These are phyloP conservation scores for Aleiodes leptofemur DNA, from an alignment of 2,888 invertebrate genomes.

Conservation along the genomic window DNA sequence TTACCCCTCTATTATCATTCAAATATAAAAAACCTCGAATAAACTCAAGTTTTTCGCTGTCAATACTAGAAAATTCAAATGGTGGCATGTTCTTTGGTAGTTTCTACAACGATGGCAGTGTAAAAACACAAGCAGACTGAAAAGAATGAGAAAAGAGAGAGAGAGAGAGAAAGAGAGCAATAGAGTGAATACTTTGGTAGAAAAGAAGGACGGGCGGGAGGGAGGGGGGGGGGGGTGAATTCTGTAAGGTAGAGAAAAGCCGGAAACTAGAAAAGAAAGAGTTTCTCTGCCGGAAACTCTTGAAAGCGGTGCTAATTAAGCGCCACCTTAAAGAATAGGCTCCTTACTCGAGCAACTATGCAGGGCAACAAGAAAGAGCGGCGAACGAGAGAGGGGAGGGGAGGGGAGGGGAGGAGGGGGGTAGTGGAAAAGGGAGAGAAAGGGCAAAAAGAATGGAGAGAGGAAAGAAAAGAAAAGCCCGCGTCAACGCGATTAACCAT, in stretches of 20 bases:
- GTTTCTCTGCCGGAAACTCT: conserved; percentile 59
- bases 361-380: conserved; percentile 37
- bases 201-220: too few relatives aligned
- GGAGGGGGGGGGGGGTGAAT: too few relatives aligned
- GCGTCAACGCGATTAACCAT: conserved; percentile 31
- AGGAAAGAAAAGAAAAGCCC: not conserved
- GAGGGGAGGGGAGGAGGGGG: too few relatives aligned
- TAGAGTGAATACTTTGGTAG: conserved; percentile 6
- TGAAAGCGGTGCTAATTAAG: conserved; percentile 68
- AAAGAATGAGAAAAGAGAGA: conserved; percentile 8
- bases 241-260: conserved; percentile 43
- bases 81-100: not conserved
- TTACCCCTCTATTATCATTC: too few relatives aligned
- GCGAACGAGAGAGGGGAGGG: not conserved
- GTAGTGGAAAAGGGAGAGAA: conserved; percentile 49
- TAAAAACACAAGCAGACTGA: not conserved
- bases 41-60: not conserved
- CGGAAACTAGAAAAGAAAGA: conserved; percentile 39
- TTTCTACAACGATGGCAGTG: conserved; percentile 29
- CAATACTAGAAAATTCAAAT: not conserved
- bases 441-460: conserved; percentile 26
- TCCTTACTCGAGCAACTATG: conserved; percentile 34
- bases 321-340: conserved; percentile 65
- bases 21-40: too few relatives aligned
- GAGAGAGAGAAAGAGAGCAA: not conserved